Conservation (phyloP, 2,888 invertebrate species). For the Idaea biselata region DNA sequence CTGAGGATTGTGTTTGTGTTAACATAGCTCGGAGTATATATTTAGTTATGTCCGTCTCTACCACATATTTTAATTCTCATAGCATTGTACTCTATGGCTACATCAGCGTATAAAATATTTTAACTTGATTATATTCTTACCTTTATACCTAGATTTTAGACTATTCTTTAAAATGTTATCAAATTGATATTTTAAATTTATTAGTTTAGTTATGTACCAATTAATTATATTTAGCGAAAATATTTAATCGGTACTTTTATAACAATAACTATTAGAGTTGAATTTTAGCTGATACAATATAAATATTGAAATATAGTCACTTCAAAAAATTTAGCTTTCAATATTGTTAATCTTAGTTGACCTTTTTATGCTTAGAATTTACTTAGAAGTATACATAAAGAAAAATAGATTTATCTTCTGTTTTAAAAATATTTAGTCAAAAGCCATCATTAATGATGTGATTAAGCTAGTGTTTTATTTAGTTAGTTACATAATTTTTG, state of each 20-base stretch:
- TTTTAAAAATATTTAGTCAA: not conserved
- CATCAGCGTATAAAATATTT: not conserved
- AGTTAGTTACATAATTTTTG: not conserved
- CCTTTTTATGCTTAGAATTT: not conserved
- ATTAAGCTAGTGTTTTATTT: not conserved
- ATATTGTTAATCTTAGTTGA: not conserved
- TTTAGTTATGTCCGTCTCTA: not conserved
- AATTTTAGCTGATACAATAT: not conserved
- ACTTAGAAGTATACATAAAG: not conserved
- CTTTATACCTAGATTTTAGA: not conserved
- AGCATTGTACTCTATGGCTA: not conserved
- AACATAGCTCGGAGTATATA: not conserved
- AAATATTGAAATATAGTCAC: not conserved
- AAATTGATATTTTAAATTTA: not conserved
- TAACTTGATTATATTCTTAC: not conserved
- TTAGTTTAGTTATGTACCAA: not conserved
- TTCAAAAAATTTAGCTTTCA: not conserved
- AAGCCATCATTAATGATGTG: not conserved
- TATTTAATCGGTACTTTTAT: not conserved
- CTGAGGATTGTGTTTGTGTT: slow-evolving; percentile 7
- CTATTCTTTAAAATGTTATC: not conserved
- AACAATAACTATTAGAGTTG: not conserved
- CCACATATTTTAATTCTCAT: not conserved
- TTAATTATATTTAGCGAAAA: not conserved
- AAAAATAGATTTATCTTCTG: too few species aligned